phyloP scores from a whole-genome alignment of 1,140 invertebrate genomes.

The Phortica variegata region DNA sequence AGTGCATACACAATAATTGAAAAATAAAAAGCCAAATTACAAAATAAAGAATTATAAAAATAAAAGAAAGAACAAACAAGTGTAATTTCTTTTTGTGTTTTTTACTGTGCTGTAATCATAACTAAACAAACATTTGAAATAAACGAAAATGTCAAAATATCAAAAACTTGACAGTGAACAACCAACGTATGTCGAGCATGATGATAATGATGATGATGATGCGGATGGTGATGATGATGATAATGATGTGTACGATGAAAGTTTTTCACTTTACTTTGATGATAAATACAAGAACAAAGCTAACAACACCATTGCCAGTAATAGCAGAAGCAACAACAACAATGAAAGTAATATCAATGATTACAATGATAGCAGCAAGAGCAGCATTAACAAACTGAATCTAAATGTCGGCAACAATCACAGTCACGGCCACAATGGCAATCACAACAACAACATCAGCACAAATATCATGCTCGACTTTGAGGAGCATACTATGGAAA shows the following conservation, averaged over 20 bases:
- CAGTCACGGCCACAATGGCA: constrained; percentile 5
- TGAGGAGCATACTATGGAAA: constrained; percentile 47
- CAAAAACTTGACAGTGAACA: constrained; percentile 35
- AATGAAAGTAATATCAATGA: background rate
- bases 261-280: constrained; percentile 29
- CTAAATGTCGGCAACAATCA: constrained; percentile 7
- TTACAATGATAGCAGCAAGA: constrained; percentile 6
- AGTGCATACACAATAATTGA: too few relatives aligned
- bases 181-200: constrained; percentile 12
- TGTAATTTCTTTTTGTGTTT: background rate
- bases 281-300: constrained; percentile 23
- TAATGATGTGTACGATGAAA: constrained; percentile 34
- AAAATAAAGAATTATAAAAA: too few relatives aligned
- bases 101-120: background rate
- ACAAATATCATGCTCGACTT: background rate
- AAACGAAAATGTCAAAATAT: constrained; percentile 38
- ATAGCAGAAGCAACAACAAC: constrained; percentile 1
- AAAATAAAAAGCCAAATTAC: too few relatives aligned
- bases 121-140: background rate
- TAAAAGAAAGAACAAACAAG: too few relatives aligned
- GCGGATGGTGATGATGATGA: too few relatives aligned
- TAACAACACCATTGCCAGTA: constrained; percentile 8
- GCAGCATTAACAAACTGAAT: constrained; percentile 24
- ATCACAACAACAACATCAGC: background rate
- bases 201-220: too few relatives aligned